These are phyloP conservation scores for Lacerta bilineata DNA, from an alignment of 2,797 vertebrate species.

Conservation along the genomic window DNA sequence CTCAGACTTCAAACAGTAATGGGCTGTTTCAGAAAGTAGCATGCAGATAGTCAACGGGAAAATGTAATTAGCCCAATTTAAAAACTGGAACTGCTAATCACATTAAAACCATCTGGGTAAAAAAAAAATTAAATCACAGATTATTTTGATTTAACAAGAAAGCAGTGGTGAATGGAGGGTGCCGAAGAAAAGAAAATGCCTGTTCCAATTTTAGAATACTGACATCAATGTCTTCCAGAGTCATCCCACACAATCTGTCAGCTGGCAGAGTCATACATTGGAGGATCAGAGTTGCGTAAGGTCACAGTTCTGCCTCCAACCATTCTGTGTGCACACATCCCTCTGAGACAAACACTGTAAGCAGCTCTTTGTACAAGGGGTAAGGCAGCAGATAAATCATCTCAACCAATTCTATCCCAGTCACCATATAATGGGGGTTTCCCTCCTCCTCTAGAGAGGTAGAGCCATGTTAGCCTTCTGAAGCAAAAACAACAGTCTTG, in stretches of 20 bases:
- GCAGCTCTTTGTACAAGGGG: background rate
- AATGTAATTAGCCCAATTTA: slow-evolving; percentile 14
- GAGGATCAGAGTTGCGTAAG: background rate
- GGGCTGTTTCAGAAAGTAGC: background rate
- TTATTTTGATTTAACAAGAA: slow-evolving; percentile 22
- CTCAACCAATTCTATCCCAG: background rate
- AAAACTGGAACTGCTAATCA: slow-evolving; percentile 16
- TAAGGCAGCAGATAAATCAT: background rate
- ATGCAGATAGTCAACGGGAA: background rate
- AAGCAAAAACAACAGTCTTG: background rate
- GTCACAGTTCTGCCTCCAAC: background rate
- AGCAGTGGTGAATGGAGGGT: background rate
- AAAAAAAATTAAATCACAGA: slow-evolving; percentile 20
- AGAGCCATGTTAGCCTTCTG: background rate
- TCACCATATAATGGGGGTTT: no score
- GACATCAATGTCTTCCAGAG: background rate
- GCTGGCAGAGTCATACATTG: background rate
- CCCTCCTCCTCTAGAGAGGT: no score
- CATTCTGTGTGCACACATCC: background rate
- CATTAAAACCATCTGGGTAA: slow-evolving; percentile 24
- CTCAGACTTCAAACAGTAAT: background rate
- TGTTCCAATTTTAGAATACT: background rate
- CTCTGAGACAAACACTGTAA: background rate
- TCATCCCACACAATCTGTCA: background rate
- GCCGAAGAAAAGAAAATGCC: slow-evolving; percentile 9